Evolutionary conservation across 2,888 invertebrate genomes (phyloP).

Genomic region (Thalpophila matura): DNA sequence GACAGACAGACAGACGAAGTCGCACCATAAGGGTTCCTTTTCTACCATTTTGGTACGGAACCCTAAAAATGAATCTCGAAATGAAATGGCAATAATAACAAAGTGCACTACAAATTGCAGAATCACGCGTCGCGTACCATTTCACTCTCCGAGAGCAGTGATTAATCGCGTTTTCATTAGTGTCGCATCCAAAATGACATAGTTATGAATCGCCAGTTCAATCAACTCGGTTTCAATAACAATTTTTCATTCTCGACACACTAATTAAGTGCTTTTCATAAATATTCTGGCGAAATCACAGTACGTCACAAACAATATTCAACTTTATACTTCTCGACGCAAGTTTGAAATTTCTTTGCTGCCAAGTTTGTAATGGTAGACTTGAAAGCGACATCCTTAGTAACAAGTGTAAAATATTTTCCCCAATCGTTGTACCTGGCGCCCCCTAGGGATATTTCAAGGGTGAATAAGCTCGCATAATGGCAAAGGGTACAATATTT

Average conservation of each 20-base stretch:
- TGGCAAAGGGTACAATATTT: conserved; percentile 91
- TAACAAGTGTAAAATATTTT: conserved; percentile 91
- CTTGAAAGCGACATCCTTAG: conserved; percentile 89
- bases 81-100: conserved; percentile 65
- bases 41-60: no score
- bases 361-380: conserved; percentile 75
- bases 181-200: conserved; percentile 88
- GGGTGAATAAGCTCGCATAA: conserved; percentile 91
- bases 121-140: conserved; percentile 78
- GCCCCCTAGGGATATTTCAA: conserved; percentile 91
- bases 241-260: conserved; percentile 90
- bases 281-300: conserved; percentile 77
- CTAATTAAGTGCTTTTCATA: conserved; percentile 90
- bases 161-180: conserved; percentile 88
- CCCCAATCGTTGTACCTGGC: conserved; percentile 90
- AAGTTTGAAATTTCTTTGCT: conserved; percentile 69
- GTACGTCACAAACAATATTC: conserved; percentile 60
- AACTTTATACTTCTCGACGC: conserved; percentile 66
- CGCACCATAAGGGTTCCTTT: no score
- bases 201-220: conserved; percentile 89
- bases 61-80: conserved; percentile 43
- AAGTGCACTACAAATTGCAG: conserved; percentile 75
- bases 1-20: no score
- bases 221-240: conserved; percentile 90
- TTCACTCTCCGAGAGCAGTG: conserved; percentile 77